A percentile compares a stretch with the other conserved stretches of the same genome.
Evolutionary conservation across 2,888 invertebrate genomes (phyloP).

Genomic region (Omphaloscelis lunosa): DNA sequence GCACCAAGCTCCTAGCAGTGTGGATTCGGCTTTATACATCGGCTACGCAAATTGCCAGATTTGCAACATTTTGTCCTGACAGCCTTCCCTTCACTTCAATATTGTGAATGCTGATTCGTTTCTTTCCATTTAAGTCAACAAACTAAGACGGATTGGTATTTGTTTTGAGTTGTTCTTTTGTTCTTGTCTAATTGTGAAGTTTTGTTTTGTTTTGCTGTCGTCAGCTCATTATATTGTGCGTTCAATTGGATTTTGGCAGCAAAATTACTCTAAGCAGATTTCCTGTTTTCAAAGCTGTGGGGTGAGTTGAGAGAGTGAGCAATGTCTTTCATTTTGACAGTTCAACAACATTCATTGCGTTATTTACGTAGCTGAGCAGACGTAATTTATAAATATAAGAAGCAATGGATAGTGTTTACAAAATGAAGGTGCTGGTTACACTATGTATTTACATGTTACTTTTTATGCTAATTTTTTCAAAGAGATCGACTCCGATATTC

Average conservation of each 20-base stretch:
- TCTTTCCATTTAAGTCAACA: conserved; percentile 23
- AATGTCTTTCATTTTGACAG: neutral
- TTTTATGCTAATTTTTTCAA: neutral
- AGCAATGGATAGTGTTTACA: neutral
- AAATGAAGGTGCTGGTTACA: no score
- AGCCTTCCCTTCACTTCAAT: conserved; percentile 2
- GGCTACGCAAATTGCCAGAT: conserved; percentile 40
- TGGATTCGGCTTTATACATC: conserved; percentile 13
- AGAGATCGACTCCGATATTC: neutral
- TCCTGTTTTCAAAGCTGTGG: neutral
- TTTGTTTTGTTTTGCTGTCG: conserved; percentile 8
- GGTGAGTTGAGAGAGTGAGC: no score
- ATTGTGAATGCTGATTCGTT: conserved; percentile 21
- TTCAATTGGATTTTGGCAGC: neutral
- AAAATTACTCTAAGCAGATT: neutral
- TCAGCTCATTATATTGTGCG: conserved; percentile 5
- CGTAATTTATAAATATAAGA: neutral
- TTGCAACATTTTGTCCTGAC: neutral
- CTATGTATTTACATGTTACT: neutral
- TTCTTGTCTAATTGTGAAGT: conserved; percentile 22
- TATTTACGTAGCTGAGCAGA: neutral
- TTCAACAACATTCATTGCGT: neutral
- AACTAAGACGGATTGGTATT: conserved; percentile 25
- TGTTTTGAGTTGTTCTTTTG: conserved; percentile 26
- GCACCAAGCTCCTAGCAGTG: neutral